These are phyloP conservation scores for Hoplodrina blanda DNA, from an alignment of 2,888 invertebrate species.

Conservation along the genomic window DNA sequence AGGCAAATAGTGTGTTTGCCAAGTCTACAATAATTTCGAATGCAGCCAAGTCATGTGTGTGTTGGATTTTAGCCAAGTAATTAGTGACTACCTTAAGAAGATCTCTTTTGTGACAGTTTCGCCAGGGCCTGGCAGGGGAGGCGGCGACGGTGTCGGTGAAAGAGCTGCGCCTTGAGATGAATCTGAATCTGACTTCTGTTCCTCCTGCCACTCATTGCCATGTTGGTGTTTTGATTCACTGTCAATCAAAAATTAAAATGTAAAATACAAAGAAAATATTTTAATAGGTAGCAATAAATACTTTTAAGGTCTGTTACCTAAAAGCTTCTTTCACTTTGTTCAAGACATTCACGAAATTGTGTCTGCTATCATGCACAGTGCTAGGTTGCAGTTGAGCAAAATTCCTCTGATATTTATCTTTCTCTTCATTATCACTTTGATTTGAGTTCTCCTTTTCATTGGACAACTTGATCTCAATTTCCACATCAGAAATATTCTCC, in stretches of 20 bases:
- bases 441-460: conserved; percentile 84
- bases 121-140: conserved; percentile 80
- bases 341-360: conserved; percentile 84
- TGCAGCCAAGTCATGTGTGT: too few species aligned
- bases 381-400: conserved; percentile 74
- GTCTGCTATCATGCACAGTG: conserved; percentile 81
- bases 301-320: conserved; percentile 74
- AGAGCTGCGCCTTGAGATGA: conserved; percentile 73
- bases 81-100: conserved; percentile 80
- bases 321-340: conserved; percentile 86
- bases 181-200: conserved; percentile 81
- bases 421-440: conserved; percentile 79
- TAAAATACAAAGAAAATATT: background rate
- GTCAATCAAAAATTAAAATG: conserved; percentile 6
- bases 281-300: background rate
- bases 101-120: conserved; percentile 80
- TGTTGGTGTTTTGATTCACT: conserved; percentile 76
- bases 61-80: background rate
- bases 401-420: conserved; percentile 78
- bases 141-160: conserved; percentile 86
- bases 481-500: conserved; percentile 80
- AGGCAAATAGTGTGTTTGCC: background rate
- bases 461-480: conserved; percentile 78
- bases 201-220: conserved; percentile 77
- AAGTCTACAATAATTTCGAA: background rate